These are phyloP conservation scores for Antheraea mylitta DNA, from an alignment of 1,140 invertebrate species.

Conservation along the genomic window DNA sequence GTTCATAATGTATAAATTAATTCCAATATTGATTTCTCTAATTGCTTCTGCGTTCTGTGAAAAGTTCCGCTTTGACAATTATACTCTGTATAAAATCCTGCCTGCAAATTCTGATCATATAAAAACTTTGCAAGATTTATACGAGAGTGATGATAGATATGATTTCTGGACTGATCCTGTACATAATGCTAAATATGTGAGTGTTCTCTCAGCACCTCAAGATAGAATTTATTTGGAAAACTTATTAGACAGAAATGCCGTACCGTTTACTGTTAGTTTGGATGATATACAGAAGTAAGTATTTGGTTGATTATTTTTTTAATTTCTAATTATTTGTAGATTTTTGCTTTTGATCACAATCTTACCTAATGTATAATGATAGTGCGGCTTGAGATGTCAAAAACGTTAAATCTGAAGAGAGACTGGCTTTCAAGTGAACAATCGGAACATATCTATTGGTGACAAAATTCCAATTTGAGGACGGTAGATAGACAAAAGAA, in stretches of 20 bases:
- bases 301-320: no score
- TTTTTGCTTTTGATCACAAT: no score
- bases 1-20: background rate
- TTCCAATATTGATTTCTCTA: background rate
- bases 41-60: constrained; percentile 24
- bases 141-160: constrained; percentile 34
- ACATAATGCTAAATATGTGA: constrained; percentile 39
- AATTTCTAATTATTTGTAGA: no score
- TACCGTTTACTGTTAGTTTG: constrained; percentile 44
- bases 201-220: constrained; percentile 49
- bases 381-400: no score
- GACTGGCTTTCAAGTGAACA: no score
- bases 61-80: constrained; percentile 54
- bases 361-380: no score
- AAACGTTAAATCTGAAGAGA: no score
- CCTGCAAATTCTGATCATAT: constrained; percentile 47
- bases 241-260: constrained; percentile 33
- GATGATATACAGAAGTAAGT: constrained; percentile 67
- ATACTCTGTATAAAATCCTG: constrained; percentile 51
- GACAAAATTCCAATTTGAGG: no score
- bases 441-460: no score
- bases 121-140: constrained; percentile 41
- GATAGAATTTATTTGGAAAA: constrained; percentile 45
- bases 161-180: constrained; percentile 58
- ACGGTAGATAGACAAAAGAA: no score